Evolutionary conservation across 1,140 invertebrate species (phyloP), one percentile per base, ranked within the genome.

Genomic region (Battus philenor): DNA sequence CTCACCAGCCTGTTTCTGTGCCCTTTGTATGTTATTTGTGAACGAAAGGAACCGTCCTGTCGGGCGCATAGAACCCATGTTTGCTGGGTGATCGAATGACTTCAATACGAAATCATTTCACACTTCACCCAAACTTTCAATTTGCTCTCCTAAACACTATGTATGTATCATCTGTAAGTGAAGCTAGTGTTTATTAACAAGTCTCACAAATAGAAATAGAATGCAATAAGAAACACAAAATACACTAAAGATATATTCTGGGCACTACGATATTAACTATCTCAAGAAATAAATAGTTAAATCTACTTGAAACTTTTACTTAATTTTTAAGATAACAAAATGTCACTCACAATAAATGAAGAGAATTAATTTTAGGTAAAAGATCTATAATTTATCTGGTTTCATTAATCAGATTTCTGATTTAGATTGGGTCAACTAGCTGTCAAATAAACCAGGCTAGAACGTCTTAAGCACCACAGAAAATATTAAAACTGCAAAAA

Each of bases 21-120:
- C 67, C 50, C 83, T 79, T 54, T 85, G 85, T 34, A 87, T 84
- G 50, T 87, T 87, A 50, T 78, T 84, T n/a, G 76, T 63, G 48
- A 85, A 86, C 34, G 80, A 74, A 24, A 86, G 67, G 54, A 86
- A 87, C 44, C 82, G 59, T 62, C 82, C 81, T 30, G 74, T 77
- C 36, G 83, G 83, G 55, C 82, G 76, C 71, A 87, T 83, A 49
- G 85, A 85, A 47, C 85, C 83, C 85, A 86, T 87, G 36, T 70
- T 75, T 49, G 41, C 16, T 34, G 34, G 52, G 30, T 64, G 39
- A 59, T 18, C 50, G 45, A 45, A 22, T 45, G 51, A 53, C 65
- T 55, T 66, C 49, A 71, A 62, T 29, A 51, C 16, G 48, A 62
- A 62, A 68, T 50, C 71, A 76, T 72, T 55, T 64, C 62, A 60